Evolutionary conservation across 2,888 invertebrate genomes (phyloP).

Genomic region (Drosophila borealis): DNA sequence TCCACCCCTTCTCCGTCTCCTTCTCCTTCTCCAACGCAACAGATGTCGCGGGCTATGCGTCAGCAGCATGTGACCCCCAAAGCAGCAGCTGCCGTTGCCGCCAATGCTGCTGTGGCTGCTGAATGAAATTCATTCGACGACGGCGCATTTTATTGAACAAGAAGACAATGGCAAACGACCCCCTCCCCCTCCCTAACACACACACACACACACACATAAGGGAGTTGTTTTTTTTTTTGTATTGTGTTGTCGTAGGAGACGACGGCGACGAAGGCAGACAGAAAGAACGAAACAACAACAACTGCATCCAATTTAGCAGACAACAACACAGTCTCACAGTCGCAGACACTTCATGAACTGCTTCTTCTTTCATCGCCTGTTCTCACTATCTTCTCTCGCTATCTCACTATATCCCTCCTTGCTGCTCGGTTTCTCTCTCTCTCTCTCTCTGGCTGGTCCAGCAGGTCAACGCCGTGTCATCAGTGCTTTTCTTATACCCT

Average conservation of each 20-base stretch:
- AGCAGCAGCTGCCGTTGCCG: conserved; percentile 24
- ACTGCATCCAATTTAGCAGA: conserved; percentile 73
- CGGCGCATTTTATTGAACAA: conserved; percentile 70
- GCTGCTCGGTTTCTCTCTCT: conserved; percentile 16
- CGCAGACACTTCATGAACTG: conserved; percentile 33
- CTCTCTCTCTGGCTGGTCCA: conserved; percentile 2
- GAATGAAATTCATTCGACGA: conserved; percentile 61
- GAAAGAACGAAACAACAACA: conserved; percentile 24
- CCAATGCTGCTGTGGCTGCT: conserved; percentile 27
- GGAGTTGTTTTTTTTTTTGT: conserved; percentile 55
- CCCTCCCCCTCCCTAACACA: conserved; percentile 37
- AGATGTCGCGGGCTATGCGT: conserved; percentile 49
- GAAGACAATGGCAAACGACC: conserved; percentile 62
- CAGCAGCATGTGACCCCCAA: conserved; percentile 59
- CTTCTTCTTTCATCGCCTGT: conserved; percentile 18
- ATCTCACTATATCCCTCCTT: conserved; percentile 3
- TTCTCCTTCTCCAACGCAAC: conserved; percentile 6
- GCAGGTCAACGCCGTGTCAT: conserved; percentile 35
- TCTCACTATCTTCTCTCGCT: conserved; percentile 4
- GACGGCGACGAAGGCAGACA: conserved; percentile 41
- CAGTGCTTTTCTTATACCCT: conserved; percentile 26
- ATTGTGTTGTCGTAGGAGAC: conserved; percentile 46
- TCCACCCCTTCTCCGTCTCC: not conserved
- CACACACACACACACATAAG: conserved; percentile 14
- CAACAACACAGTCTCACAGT: conserved; percentile 32